Conservation (phyloP, 37 sponge, comb jelly and placozoan genomes). For the Agelas oroides region DNA sequence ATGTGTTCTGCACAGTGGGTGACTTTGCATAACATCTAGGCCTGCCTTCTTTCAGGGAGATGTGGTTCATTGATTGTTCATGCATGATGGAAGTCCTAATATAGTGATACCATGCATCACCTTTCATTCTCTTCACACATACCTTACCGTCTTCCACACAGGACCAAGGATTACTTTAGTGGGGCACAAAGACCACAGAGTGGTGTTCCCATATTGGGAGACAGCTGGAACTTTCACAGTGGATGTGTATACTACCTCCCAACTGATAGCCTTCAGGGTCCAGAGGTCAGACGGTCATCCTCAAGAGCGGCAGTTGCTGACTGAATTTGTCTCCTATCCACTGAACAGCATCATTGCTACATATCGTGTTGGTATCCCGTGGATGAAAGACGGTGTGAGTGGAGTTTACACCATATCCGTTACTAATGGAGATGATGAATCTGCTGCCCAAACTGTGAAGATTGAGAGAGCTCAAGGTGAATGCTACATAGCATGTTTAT, state of each 20-base stretch:
- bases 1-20: too few species aligned
- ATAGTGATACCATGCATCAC: too few species aligned
- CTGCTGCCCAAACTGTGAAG: slow-evolving; percentile 4
- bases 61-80: too few species aligned
- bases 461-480: slow-evolving; percentile 34
- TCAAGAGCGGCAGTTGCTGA: background rate
- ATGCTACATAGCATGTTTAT: too few species aligned
- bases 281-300: background rate
- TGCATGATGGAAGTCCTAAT: too few species aligned
- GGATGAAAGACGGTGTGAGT: background rate
- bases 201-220: background rate
- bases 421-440: slow-evolving; percentile 7
- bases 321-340: background rate
- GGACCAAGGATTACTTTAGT: slow-evolving; percentile 8
- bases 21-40: too few species aligned
- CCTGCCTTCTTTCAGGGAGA: too few species aligned
- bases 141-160: background rate
- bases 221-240: slow-evolving; percentile 19
- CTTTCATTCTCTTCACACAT: too few species aligned
- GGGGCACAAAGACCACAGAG: background rate
- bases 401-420: slow-evolving; percentile 33
- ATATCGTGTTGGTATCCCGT: slow-evolving; percentile 32
- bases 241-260: slow-evolving; percentile 14
- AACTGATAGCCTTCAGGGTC: background rate
- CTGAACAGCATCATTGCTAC: background rate